These are phyloP conservation scores for Phengaris arion DNA, from an alignment of 2,888 invertebrate genomes.

Conservation along the genomic window DNA sequence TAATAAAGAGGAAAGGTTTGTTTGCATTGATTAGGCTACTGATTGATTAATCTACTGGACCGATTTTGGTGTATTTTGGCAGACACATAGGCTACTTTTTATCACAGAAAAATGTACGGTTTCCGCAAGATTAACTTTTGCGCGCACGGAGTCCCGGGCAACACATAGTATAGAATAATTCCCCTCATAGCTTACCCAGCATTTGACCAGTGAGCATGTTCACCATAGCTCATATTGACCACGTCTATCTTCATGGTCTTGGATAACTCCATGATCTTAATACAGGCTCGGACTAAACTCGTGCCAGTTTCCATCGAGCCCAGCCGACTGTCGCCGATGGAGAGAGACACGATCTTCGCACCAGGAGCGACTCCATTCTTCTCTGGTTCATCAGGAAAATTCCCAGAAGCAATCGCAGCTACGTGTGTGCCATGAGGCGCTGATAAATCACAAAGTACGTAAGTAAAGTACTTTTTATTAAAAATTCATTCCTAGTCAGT, in stretches of 20 bases:
- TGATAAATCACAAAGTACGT: slow-evolving; percentile 54
- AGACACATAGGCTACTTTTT: too few species aligned
- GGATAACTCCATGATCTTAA: slow-evolving; percentile 88
- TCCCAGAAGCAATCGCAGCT: slow-evolving; percentile 95
- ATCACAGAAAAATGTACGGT: too few species aligned
- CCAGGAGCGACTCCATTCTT: slow-evolving; percentile 97
- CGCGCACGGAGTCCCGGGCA: too few species aligned
- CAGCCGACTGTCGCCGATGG: slow-evolving; percentile 95
- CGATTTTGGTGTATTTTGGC: too few species aligned
- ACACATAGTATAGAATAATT: too few species aligned
- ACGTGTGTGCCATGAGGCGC: slow-evolving; percentile 99
- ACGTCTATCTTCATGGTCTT: slow-evolving; percentile 85
- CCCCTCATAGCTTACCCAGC: slow-evolving; percentile 82
- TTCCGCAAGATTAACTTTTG: too few species aligned
- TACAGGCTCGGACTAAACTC: slow-evolving; percentile 94
- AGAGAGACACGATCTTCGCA: slow-evolving; percentile 94
- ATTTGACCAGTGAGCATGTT: slow-evolving; percentile 95
- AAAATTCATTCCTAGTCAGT: too few species aligned
- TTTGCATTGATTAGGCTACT: too few species aligned
- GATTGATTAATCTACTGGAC: too few species aligned
- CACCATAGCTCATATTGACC: slow-evolving; percentile 99
- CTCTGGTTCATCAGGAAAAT: slow-evolving; percentile 91
- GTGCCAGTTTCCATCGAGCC: slow-evolving; percentile 98
- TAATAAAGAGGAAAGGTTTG: too few species aligned
- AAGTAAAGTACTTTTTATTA: too few species aligned